Conservation (phyloP, 1,140 invertebrate species). For the Cyrtorhinus lividipennis region DNA sequence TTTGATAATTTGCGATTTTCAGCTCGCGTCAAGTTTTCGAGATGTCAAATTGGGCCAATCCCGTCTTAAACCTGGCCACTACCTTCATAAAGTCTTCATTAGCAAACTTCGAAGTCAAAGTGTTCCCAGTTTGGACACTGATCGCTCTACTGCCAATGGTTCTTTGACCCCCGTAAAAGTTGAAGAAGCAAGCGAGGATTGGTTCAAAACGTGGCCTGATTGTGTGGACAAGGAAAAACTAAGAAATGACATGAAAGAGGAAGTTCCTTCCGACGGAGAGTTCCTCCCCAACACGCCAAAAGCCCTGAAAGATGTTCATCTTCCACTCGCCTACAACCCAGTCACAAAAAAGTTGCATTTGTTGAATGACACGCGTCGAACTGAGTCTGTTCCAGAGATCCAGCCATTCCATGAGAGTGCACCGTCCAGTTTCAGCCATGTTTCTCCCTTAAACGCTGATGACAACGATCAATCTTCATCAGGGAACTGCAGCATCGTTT, state of each 20-base stretch:
- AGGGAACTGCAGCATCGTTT: slow-evolving; percentile 21
- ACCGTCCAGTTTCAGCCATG: slow-evolving; percentile 27
- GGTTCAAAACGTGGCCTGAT: slow-evolving; percentile 29
- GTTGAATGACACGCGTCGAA: slow-evolving; percentile 22
- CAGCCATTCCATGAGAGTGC: slow-evolving; percentile 33
- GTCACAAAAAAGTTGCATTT: slow-evolving; percentile 30
- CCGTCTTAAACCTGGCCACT: slow-evolving; percentile 23
- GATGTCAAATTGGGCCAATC: slow-evolving; percentile 15
- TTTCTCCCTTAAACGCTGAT: slow-evolving; percentile 23
- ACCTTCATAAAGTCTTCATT: slow-evolving; percentile 25
- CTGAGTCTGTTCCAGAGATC: slow-evolving; percentile 11
- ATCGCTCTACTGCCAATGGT: background rate
- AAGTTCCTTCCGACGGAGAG: background rate
- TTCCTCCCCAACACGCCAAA: slow-evolving; percentile 5
- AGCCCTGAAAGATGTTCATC: slow-evolving; percentile 21
- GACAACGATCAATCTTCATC: slow-evolving; percentile 21
- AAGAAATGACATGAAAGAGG: background rate
- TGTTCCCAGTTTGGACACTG: slow-evolving; percentile 23
- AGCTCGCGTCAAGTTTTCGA: slow-evolving; percentile 24
- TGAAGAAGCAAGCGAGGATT: slow-evolving; percentile 21
- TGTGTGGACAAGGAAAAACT: slow-evolving; percentile 24
- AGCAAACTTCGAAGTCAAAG: slow-evolving; percentile 25
- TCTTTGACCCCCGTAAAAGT: too few relatives aligned
- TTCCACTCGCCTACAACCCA: slow-evolving; percentile 30
- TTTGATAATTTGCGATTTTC: slow-evolving; percentile 23